Conservation (phyloP, 2,113 vertebrate genomes). For the Tragelaphus buxtoni region DNA sequence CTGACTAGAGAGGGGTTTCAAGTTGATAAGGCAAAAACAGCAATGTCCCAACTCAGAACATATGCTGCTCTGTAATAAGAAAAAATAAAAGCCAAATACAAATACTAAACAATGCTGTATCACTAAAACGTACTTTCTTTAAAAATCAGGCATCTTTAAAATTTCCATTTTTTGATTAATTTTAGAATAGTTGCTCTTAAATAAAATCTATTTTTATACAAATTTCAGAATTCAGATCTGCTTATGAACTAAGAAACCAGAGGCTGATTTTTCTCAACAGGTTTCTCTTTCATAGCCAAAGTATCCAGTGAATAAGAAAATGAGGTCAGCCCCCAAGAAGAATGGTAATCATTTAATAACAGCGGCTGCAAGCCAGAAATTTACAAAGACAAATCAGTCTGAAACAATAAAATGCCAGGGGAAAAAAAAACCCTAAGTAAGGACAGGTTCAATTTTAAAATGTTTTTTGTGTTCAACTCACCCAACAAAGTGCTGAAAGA, state of each 20-base stretch:
- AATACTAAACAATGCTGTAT: neutral
- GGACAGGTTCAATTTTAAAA: slow-evolving; percentile 4
- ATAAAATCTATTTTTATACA: neutral
- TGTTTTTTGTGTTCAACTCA: neutral
- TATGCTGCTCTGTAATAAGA: neutral
- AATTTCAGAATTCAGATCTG: slow-evolving; percentile 3
- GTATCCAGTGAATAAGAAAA: neutral
- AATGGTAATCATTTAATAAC: slow-evolving; percentile 20
- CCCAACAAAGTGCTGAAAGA: neutral
- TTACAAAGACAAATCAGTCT: slow-evolving; percentile 28
- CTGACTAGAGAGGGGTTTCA: slow-evolving; percentile 21
- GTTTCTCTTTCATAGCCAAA: neutral
- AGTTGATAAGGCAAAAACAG: slow-evolving; percentile 34
- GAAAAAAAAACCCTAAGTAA: neutral
- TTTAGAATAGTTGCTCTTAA: slow-evolving; percentile 13
- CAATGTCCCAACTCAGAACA: neutral
- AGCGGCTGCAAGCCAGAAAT: neutral
- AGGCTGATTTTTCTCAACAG: neutral
- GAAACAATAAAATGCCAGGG: neutral
- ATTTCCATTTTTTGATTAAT: neutral
- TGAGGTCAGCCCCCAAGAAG: slow-evolving; percentile 22
- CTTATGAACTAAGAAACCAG: neutral
- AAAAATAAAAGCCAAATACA: neutral
- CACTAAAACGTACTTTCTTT: neutral
- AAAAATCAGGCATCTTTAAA: neutral